Evolutionary conservation across 2,888 invertebrate genomes (phyloP).

Genomic region (Drosophila nr. perissopoda): DNA sequence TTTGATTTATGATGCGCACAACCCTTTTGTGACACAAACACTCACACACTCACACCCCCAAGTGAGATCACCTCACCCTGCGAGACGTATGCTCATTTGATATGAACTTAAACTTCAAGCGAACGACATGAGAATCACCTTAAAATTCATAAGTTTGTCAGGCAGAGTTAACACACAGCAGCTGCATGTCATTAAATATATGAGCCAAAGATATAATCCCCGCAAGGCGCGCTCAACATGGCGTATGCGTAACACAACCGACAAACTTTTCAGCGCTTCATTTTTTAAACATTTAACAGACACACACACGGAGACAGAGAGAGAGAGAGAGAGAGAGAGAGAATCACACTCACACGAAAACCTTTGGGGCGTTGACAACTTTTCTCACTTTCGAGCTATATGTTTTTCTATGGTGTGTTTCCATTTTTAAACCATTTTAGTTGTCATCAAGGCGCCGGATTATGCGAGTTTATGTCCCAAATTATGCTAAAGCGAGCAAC

Average conservation of each 20-base stretch:
- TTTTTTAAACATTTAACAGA: conserved; percentile 68
- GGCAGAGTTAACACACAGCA: conserved; percentile 44
- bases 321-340: neutral
- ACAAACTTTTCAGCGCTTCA: conserved; percentile 71
- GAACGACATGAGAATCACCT: conserved; percentile 68
- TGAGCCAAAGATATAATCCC: conserved; percentile 53
- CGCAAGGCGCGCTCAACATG: conserved; percentile 42
- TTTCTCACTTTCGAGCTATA: conserved; percentile 47
- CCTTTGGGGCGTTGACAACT: conserved; percentile 32
- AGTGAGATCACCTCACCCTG: conserved; percentile 5
- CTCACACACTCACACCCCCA: conserved; percentile 11
- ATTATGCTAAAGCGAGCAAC: conserved; percentile 67
- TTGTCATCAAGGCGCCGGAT: conserved; percentile 64
- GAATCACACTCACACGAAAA: neutral
- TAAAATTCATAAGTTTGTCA: conserved; percentile 77
- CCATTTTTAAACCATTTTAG: conserved; percentile 57
- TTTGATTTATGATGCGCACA: conserved; percentile 70
- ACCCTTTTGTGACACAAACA: conserved; percentile 47
- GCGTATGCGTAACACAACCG: conserved; percentile 65
- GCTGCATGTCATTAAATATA: conserved; percentile 77
- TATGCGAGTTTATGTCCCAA: conserved; percentile 73
- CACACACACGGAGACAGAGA: neutral
- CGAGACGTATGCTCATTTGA: conserved; percentile 25
- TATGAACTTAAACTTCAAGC: conserved; percentile 38
- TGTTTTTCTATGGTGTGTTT: conserved; percentile 28